These are phyloP conservation scores for Tenrec ecaudatus DNA, from an alignment of 2,113 vertebrate species.

Conservation along the genomic window DNA sequence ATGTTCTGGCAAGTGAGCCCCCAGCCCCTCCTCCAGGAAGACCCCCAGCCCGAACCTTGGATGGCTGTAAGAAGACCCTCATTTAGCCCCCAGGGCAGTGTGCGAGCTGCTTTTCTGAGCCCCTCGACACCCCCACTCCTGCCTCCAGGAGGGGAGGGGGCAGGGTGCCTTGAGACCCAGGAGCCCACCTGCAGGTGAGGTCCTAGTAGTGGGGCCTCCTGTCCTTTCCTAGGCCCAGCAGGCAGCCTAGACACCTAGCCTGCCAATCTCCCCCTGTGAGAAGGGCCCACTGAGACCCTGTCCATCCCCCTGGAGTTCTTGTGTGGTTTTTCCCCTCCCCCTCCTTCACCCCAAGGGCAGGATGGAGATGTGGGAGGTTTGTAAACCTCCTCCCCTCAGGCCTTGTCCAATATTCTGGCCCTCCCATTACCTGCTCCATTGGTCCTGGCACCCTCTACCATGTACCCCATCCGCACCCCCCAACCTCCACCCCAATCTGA, in stretches of 20 bases:
- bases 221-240: neutral
- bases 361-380: too few species aligned
- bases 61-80: neutral
- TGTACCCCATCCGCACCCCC: too few species aligned
- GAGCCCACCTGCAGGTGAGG: neutral
- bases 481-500: neutral
- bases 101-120: neutral
- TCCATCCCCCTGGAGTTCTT: too few species aligned
- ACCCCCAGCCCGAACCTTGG: neutral
- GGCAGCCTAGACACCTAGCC: neutral
- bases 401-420: neutral
- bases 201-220: too few species aligned
- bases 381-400: neutral
- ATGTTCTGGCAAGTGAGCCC: neutral
- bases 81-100: too few species aligned
- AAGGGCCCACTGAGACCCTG: too few species aligned
- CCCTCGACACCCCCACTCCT: too few species aligned
- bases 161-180: too few species aligned
- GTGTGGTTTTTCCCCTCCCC: too few species aligned
- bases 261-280: too few species aligned
- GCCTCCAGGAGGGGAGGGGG: too few species aligned
- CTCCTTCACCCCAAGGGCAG: too few species aligned
- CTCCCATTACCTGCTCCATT: neutral
- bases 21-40: neutral
- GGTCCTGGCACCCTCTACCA: neutral